Percentiles rank a stretch among this genome's conserved stretches.
Evolutionary conservation across 23 tunicate species (phyloP).

Genomic region (Styela clava): DNA sequence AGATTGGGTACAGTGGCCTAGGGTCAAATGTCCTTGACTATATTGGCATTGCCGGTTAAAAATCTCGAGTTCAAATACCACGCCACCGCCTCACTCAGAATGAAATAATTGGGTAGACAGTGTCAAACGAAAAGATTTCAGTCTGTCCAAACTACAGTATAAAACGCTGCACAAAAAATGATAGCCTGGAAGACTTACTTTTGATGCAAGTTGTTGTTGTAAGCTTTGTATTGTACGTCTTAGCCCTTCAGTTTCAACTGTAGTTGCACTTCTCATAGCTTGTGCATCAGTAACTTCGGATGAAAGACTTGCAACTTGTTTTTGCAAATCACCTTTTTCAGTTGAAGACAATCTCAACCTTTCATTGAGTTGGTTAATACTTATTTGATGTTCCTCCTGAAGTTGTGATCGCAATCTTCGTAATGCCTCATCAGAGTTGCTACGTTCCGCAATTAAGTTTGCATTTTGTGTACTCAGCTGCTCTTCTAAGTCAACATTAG

Average conservation of each 20-base stretch:
- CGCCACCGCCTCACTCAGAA: too few species aligned
- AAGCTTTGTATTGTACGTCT: constrained; percentile 49
- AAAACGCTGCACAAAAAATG: too few species aligned
- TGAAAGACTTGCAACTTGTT: constrained; percentile 40
- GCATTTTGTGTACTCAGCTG: constrained; percentile 53
- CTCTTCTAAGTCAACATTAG: constrained; percentile 36
- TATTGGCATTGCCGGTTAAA: too few species aligned
- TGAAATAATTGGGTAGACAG: too few species aligned
- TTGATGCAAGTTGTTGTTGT: constrained; percentile 46
- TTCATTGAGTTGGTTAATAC: constrained; percentile 60
- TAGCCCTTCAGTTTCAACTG: constrained; percentile 55
- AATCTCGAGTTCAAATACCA: too few species aligned
- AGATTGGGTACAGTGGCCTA: too few species aligned
- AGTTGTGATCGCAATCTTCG: constrained; percentile 36
- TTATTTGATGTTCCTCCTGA: constrained; percentile 63
- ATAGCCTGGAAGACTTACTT: constrained; percentile 15
- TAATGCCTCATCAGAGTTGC: constrained; percentile 45
- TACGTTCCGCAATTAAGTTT: constrained; percentile 46
- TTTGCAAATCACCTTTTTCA: constrained; percentile 58
- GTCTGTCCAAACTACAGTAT: too few species aligned
- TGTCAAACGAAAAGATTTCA: too few species aligned
- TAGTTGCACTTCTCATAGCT: constrained; percentile 37
- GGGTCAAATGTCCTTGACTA: too few species aligned
- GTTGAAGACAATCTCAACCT: constrained; percentile 25
- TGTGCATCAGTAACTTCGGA: constrained; percentile 47